Percentiles rank a stretch among this genome's conserved stretches.
Evolutionary conservation across 2,113 vertebrate genomes (phyloP).

Genomic region (Uropsilus gracilis): DNA sequence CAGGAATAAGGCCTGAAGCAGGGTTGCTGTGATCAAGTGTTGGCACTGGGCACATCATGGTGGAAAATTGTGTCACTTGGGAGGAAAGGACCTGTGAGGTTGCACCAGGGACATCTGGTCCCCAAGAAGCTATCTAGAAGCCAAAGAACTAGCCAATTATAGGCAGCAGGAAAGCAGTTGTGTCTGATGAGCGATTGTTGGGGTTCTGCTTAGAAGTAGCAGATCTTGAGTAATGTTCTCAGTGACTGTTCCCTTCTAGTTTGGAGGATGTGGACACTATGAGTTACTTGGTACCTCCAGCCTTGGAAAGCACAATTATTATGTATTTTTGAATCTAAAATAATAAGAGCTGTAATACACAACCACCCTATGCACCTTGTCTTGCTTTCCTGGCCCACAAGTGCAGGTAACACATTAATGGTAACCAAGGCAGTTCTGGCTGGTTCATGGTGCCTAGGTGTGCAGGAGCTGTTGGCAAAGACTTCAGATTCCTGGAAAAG

Average conservation of each 20-base stretch:
- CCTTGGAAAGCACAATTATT: not conserved
- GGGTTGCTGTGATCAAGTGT: too few relatives aligned
- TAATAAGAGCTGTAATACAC: not conserved
- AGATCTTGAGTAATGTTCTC: not conserved
- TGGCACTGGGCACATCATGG: not conserved
- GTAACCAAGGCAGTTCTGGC: not conserved
- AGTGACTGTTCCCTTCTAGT: slow-evolving; percentile 23
- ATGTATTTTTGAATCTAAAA: not conserved
- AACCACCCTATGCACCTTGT: not conserved
- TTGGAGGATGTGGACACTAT: not conserved
- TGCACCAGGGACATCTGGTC: not conserved
- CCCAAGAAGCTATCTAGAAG: not conserved
- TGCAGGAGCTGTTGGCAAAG: not conserved
- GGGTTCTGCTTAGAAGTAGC: not conserved
- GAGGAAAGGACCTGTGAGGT: not conserved
- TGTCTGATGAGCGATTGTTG: not conserved
- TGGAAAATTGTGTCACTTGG: not conserved
- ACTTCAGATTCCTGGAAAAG: slow-evolving; percentile 47
- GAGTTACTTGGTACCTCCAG: slow-evolving; percentile 38
- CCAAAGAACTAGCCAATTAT: not conserved
- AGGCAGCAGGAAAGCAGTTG: not conserved
- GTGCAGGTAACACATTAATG: not conserved
- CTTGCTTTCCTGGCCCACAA: not conserved
- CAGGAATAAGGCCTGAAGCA: not conserved
- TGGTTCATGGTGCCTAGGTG: not conserved